phyloP scores from a whole-genome alignment of 2,888 invertebrate genomes.

The Copidosoma aretas region DNA sequence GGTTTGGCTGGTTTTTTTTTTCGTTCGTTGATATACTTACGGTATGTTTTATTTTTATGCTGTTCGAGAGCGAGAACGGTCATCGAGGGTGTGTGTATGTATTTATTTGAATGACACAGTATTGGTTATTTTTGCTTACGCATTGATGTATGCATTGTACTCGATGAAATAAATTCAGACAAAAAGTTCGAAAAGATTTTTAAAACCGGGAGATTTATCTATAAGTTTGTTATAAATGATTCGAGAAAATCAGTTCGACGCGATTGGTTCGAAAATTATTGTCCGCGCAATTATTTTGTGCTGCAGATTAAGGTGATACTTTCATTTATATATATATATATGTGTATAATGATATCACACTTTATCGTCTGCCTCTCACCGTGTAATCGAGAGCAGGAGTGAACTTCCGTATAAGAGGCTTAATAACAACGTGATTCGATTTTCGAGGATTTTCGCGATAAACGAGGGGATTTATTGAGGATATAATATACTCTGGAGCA shows the following conservation, averaged over 20 bases:
- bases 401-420: slow-evolving; percentile 16
- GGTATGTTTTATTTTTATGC: too few relatives aligned
- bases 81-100: too few relatives aligned
- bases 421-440: slow-evolving; percentile 17
- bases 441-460: slow-evolving; percentile 10
- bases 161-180: too few relatives aligned
- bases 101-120: too few relatives aligned
- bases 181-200: too few relatives aligned
- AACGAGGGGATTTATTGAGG: neutral
- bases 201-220: too few relatives aligned
- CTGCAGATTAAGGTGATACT: neutral
- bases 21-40: too few relatives aligned
- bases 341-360: neutral
- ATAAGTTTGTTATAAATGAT: too few relatives aligned
- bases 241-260: neutral
- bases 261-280: neutral
- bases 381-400: slow-evolving; percentile 18
- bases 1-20: too few relatives aligned
- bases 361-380: slow-evolving; percentile 8
- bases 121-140: too few relatives aligned
- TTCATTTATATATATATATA: neutral
- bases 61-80: too few relatives aligned
- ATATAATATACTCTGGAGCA: slow-evolving; percentile 12
- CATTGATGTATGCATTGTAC: too few relatives aligned
- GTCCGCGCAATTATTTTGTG: neutral